phyloP scores from a whole-genome alignment of 2,888 invertebrate genomes.

The Drosophila differens region DNA sequence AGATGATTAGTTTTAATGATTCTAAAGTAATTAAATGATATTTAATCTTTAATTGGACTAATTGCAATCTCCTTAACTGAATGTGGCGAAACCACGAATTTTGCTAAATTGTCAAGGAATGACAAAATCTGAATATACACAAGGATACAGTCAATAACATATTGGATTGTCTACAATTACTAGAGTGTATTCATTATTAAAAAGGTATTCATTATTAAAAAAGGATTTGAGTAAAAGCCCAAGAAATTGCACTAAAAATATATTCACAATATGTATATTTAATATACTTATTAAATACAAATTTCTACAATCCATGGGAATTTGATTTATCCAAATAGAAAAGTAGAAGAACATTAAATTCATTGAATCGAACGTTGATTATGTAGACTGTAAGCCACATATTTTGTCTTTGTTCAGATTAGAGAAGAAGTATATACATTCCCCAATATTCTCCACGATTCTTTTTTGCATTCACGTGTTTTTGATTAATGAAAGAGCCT shows the following conservation, averaged over 20 bases:
- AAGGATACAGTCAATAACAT: neutral
- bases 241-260: neutral
- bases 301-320: too few species aligned
- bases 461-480: neutral
- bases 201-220: neutral
- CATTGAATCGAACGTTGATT: neutral
- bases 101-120: neutral
- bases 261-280: neutral
- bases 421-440: neutral
- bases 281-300: neutral
- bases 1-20: conserved; percentile 13
- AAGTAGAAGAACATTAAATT: neutral
- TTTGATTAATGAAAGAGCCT: neutral
- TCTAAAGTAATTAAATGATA: neutral
- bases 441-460: neutral
- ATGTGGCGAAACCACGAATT: neutral
- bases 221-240: neutral
- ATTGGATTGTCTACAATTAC: neutral
- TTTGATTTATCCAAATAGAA: neutral
- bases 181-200: neutral
- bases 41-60: neutral
- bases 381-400: too few species aligned
- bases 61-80: neutral
- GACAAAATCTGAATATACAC: neutral
- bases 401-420: neutral